Conservation (phyloP, 2,888 invertebrate species). For the Morpho deidamia region DNA sequence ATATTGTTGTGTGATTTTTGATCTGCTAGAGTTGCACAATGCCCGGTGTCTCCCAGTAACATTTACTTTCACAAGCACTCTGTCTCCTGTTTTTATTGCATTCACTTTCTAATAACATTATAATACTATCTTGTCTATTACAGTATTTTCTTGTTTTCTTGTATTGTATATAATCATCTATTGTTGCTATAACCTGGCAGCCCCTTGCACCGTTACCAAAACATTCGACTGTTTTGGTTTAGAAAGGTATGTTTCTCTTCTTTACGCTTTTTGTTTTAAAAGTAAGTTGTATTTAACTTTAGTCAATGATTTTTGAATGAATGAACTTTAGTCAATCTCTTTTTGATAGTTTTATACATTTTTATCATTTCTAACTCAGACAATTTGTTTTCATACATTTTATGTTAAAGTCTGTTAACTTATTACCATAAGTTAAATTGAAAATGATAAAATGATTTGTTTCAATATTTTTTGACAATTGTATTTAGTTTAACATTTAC, state of each 20-base stretch:
- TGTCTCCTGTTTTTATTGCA: constrained; percentile 49
- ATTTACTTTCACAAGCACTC: constrained; percentile 45
- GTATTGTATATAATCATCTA: constrained; percentile 31
- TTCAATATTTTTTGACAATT: too few species aligned
- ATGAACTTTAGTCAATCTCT: not conserved
- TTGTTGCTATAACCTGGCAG: constrained; percentile 35
- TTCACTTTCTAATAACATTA: constrained; percentile 58
- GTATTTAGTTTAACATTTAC: too few species aligned
- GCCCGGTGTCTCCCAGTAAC: constrained; percentile 54
- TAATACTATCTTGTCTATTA: constrained; percentile 48
- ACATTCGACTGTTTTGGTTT: constrained; percentile 14
- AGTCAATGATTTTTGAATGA: not conserved
- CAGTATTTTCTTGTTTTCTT: constrained; percentile 35
- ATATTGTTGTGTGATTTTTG: constrained; percentile 51
- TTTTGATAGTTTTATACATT: not conserved
- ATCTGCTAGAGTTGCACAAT: constrained; percentile 49
- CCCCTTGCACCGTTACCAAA: constrained; percentile 26
- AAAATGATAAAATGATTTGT: too few species aligned
- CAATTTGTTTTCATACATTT: too few species aligned
- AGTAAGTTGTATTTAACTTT: not conserved
- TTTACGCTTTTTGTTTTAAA: not conserved
- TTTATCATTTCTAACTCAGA: not conserved
- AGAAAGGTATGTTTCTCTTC: constrained; percentile 11
- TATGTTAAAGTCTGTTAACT: too few species aligned
- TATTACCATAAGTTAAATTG: too few species aligned